Evolutionary conservation across 1,140 invertebrate species (phyloP).

Genomic region (Drosophila kikkawai): DNA sequence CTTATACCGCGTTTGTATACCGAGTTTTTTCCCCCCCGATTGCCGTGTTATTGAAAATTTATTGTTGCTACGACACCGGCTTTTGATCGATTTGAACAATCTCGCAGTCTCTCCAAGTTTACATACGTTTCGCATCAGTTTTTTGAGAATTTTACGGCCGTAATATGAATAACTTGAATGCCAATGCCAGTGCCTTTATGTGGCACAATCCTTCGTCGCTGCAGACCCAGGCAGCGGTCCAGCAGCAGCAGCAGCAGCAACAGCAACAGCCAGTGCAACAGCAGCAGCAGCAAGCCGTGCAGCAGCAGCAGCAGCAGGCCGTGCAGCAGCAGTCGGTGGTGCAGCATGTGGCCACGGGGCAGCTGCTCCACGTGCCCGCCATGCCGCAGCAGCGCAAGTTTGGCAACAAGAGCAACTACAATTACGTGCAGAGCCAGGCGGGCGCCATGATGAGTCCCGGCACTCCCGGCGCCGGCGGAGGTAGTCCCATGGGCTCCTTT

Average conservation of each 20-base stretch:
- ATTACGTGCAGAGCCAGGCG: slow-evolving; percentile 54
- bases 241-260: slow-evolving; percentile 17
- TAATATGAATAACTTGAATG: slow-evolving; percentile 67
- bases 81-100: background rate
- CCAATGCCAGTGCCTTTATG: slow-evolving; percentile 56
- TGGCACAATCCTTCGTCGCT: slow-evolving; percentile 46
- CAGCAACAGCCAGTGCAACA: slow-evolving; percentile 10
- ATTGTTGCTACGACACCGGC: background rate
- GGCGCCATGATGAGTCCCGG: slow-evolving; percentile 35
- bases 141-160: too few species aligned
- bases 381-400: slow-evolving; percentile 63
- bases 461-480: background rate
- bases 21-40: background rate
- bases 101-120: background rate
- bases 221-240: background rate
- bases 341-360: slow-evolving; percentile 7
- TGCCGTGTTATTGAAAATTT: slow-evolving; percentile 17
- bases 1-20: slow-evolving; percentile 10
- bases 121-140: background rate
- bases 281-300: slow-evolving; percentile 15
- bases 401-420: slow-evolving; percentile 66
- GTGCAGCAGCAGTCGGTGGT: slow-evolving; percentile 23
- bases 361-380: slow-evolving; percentile 22
- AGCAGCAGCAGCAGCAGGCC: slow-evolving; percentile 6
- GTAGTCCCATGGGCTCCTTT: slow-evolving; percentile 25